Evolutionary conservation across 2,113 vertebrate genomes (phyloP).

Genomic region (Henicopernis longicauda): DNA sequence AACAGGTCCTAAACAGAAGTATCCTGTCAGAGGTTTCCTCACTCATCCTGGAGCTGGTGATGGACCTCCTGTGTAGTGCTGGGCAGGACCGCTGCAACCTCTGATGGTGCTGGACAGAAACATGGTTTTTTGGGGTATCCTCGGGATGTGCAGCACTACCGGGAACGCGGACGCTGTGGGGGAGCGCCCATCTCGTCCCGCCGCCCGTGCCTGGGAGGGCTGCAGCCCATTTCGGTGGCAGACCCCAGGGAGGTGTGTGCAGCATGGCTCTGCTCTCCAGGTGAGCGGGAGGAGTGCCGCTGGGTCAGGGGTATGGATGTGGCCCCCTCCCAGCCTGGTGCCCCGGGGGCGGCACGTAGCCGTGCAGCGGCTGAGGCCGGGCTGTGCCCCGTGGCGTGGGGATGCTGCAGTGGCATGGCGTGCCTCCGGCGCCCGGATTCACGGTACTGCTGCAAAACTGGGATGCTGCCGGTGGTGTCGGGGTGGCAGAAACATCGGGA

Average conservation of each 20-base stretch:
- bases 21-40: neutral
- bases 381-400: rapidly evolving
- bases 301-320: neutral
- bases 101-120: neutral
- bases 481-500: neutral
- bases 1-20: neutral
- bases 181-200: rapidly evolving
- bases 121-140: neutral
- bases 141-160: neutral
- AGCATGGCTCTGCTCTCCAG: neutral
- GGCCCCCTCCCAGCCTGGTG: neutral
- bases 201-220: neutral
- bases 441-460: neutral
- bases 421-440: neutral
- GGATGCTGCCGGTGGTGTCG: neutral
- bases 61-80: neutral
- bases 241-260: neutral
- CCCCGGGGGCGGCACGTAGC: rapidly evolving
- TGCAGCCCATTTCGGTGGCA: neutral
- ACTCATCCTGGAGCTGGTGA: neutral
- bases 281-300: rapidly evolving
- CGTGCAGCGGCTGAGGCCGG: neutral
- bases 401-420: rapidly evolving
- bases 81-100: neutral
- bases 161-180: neutral